These are phyloP conservation scores for Tachypleus tridentatus DNA, from an alignment of 1,140 invertebrate genomes.

Conservation along the genomic window DNA sequence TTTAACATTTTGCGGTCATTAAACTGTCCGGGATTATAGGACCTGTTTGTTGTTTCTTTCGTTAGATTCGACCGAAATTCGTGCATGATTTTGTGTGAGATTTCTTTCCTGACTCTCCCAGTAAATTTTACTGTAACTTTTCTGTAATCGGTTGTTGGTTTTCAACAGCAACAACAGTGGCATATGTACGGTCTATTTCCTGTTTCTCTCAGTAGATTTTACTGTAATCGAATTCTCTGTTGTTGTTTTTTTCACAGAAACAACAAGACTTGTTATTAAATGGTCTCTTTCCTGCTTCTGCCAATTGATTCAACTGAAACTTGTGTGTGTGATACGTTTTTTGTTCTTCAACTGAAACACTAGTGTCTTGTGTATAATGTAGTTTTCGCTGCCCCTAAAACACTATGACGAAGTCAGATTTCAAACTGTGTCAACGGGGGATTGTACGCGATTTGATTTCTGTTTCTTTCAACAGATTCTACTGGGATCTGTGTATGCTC, in stretches of 20 bases:
- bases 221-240: neutral
- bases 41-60: too few relatives aligned
- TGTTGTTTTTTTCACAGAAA: neutral
- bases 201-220: neutral
- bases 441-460: conserved; percentile 3
- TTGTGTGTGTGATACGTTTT: neutral
- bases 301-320: neutral
- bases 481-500: conserved; percentile 99
- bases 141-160: too few relatives aligned
- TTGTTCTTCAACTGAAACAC: neutral
- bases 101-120: too few relatives aligned
- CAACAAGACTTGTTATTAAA: neutral
- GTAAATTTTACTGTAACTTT: too few relatives aligned
- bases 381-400: neutral
- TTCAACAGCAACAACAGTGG: too few relatives aligned
- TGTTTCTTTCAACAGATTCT: conserved; percentile 67
- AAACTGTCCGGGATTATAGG: too few relatives aligned
- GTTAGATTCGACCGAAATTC: too few relatives aligned
- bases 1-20: too few relatives aligned
- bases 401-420: neutral
- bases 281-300: neutral
- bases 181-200: too few relatives aligned
- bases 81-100: too few relatives aligned
- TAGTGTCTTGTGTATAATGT: neutral
- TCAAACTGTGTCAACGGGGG: neutral